Conservation (phyloP, 2,888 invertebrate species). For the Lissocephala sabroskyi region DNA sequence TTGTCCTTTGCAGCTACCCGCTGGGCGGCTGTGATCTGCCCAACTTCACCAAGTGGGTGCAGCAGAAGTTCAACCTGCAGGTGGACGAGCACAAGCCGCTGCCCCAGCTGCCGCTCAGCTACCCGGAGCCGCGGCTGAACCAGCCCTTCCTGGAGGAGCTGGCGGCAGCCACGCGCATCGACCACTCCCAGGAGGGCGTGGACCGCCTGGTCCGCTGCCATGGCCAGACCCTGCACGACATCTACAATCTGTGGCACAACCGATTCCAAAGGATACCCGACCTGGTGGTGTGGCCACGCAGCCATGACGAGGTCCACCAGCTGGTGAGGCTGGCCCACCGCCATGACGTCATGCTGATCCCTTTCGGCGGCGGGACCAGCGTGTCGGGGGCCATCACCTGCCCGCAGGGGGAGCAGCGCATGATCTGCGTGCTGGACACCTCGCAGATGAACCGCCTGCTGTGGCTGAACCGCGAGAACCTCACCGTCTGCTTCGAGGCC, state of each 20-base stretch:
- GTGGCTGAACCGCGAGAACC: conserved; percentile 91
- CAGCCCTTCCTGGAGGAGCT: conserved; percentile 77
- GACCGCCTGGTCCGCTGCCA: conserved; percentile 92
- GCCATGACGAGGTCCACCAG: conserved; percentile 87
- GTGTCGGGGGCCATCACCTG: conserved; percentile 92
- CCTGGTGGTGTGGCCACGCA: conserved; percentile 91
- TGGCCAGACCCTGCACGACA: conserved; percentile 94
- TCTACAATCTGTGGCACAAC: conserved; percentile 83
- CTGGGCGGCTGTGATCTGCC: conserved; percentile 82
- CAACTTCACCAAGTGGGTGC: conserved; percentile 86
- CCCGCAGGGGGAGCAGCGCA: conserved; percentile 82
- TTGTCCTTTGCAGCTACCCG: conserved; percentile 83
- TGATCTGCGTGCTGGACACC: conserved; percentile 93
- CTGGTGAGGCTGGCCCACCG: conserved; percentile 84
- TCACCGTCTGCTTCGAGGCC: conserved; percentile 87
- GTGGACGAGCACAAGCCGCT: conserved; percentile 70
- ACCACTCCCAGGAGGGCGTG: conserved; percentile 81
- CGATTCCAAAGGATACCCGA: conserved; percentile 91
- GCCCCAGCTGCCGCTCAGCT: conserved; percentile 77
- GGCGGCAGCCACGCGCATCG: conserved; percentile 73
- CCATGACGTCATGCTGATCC: conserved; percentile 87
- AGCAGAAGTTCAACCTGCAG: conserved; percentile 80
- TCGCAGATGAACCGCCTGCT: conserved; percentile 96
- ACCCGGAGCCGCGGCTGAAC: conserved; percentile 79
- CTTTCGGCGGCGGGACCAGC: conserved; percentile 95